Evolutionary conservation across 2,888 invertebrate genomes (phyloP), one percentile per base, ranked within the genome.

Genomic region (Thalpophila matura): DNA sequence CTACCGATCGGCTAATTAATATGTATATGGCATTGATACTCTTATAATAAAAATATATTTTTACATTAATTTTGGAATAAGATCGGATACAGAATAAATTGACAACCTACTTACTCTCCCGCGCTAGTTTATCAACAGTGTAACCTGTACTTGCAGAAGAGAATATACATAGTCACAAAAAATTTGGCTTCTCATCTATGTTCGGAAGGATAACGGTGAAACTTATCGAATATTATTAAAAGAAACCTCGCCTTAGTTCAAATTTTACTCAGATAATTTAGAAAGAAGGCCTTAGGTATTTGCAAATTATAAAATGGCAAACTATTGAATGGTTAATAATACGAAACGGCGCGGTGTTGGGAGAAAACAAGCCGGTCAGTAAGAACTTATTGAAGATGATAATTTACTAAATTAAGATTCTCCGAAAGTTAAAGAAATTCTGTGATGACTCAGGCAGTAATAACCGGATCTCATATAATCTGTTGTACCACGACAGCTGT

Each of bases 381-480:
- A 59, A 50, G 20, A 69, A 27, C n/a, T 31, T 50, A 12, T 59
- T 16, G 38, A 54, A 31, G 5, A 55, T 54, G 7, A 71, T 67
- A 49, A 54, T 54, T 54, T 29, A 26, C 7, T 26, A 43, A 55
- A 60, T 58, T 55, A 49, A 65, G 14, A 68, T 49, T 45, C 60
- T 50, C 53, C 31, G 74, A 76, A 76, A 76, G 76, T 75, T 46
- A 38, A 64, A 66, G 56, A 75, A 59, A 68, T 64, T 62, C 27
- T 22, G 46, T 45, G 31, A 60, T 59, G 66, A 67, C 40, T 67
- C 60, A 70, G 60, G 33, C 43, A 31, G 5, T 55, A 50, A 27
- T 42, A 63, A 71, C 70, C 72, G 71, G 63, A 59, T 74, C 55
- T 63, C 51, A 55, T 50, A 57, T 50, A 57, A 65, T 62, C 49